These are phyloP conservation scores for Sthenelais limicola DNA, from an alignment of 2,888 invertebrate genomes.

Conservation along the genomic window DNA sequence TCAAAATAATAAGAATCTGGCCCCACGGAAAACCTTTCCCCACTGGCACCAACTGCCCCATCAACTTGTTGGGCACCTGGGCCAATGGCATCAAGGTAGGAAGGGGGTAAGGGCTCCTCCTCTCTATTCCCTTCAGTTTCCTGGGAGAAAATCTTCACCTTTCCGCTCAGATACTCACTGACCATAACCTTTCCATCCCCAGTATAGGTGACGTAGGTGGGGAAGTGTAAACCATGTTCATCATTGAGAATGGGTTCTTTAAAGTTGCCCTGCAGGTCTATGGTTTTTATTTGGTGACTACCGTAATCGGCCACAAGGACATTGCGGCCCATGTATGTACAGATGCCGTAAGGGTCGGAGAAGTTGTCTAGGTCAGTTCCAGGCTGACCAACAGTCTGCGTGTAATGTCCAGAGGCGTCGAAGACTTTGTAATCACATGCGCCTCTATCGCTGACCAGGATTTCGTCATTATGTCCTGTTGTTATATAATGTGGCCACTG, in stretches of 20 bases:
- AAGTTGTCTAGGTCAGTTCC: constrained; percentile 7
- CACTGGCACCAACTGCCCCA: neutral
- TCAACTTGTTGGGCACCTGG: too few relatives aligned
- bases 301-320: constrained; percentile 39
- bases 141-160: constrained; percentile 35
- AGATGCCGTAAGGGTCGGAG: constrained; percentile 34
- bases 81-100: constrained; percentile 5
- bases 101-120: constrained; percentile 17
- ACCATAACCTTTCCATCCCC: constrained; percentile 24
- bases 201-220: constrained; percentile 11
- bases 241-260: neutral
- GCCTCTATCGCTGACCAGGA: constrained; percentile 30
- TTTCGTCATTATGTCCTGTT: constrained; percentile 19
- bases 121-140: neutral
- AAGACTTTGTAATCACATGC: constrained; percentile 11
- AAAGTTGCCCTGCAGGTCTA: neutral
- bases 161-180: constrained; percentile 28
- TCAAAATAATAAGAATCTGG: too few relatives aligned
- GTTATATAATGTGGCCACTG: constrained; percentile 37
- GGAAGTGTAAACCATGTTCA: constrained; percentile 24
- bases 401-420: neutral
- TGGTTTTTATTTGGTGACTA: constrained; percentile 26
- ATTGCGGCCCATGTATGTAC: constrained; percentile 1
- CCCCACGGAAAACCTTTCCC: too few relatives aligned
- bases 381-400: neutral